A percentile compares a stretch with the other conserved stretches of the same genome.
phyloP scores from a whole-genome alignment of 2,888 invertebrate species.

The Eupeodes luniger region DNA sequence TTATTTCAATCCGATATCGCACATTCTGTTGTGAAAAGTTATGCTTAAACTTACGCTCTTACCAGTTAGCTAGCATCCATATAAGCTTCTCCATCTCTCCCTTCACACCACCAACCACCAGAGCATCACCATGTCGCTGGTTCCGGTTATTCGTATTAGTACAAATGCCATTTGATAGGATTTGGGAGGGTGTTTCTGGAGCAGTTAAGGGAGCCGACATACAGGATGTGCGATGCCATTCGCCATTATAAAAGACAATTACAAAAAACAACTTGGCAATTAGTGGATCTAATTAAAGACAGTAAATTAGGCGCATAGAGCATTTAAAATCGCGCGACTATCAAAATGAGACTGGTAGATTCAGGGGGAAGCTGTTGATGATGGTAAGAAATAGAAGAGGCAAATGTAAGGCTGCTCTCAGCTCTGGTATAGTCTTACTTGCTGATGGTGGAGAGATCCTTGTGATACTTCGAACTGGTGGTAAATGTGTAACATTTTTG shows the following conservation, averaged over 20 bases:
- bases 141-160: constrained; percentile 44
- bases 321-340: constrained; percentile 75
- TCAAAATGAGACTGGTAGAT: constrained; percentile 47
- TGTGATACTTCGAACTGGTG: constrained; percentile 54
- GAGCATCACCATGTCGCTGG: not conserved
- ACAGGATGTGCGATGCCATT: constrained; percentile 70
- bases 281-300: constrained; percentile 80
- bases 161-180: constrained; percentile 46
- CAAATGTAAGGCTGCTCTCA: constrained; percentile 1
- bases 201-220: constrained; percentile 43
- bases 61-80: constrained; percentile 4
- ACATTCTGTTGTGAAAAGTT: constrained; percentile 62
- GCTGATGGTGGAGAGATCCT: constrained; percentile 27
- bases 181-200: constrained; percentile 25
- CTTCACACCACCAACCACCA: not conserved
- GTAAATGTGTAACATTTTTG: constrained; percentile 64
- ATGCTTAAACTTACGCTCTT: constrained; percentile 51
- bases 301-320: constrained; percentile 78
- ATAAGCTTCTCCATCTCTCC: not conserved
- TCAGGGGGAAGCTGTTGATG: not conserved
- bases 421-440: not conserved
- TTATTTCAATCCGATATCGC: constrained; percentile 57
- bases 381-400: not conserved
- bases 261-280: constrained; percentile 79
- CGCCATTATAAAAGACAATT: constrained; percentile 77